Evolutionary conservation across 2,797 vertebrate species (phyloP).

Genomic region (Sternarchorhynchus goeldii): DNA sequence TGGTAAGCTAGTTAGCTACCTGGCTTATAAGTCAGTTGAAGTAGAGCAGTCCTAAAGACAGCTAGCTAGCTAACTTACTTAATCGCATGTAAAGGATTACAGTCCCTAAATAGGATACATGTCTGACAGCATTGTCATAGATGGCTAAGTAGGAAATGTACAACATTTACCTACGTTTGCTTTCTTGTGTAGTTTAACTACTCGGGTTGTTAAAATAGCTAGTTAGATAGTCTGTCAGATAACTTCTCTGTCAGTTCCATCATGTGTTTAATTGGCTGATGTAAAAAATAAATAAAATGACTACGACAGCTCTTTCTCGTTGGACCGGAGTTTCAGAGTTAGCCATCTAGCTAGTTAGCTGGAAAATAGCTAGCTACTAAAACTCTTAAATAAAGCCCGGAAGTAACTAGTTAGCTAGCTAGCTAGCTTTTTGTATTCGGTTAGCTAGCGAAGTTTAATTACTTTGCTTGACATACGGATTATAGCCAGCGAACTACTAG

Average conservation of each 20-base stretch:
- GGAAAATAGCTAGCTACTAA: constrained; percentile 13
- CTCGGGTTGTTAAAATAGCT: not conserved
- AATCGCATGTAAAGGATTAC: not conserved
- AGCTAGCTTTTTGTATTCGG: constrained; percentile 16
- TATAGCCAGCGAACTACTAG: not conserved
- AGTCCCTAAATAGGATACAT: too few relatives aligned
- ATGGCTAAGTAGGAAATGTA: not conserved
- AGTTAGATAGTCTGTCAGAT: too few relatives aligned
- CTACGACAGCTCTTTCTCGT: not conserved
- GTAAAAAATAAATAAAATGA: not conserved
- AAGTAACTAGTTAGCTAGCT: constrained; percentile 36
- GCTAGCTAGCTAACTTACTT: not conserved
- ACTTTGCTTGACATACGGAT: constrained; percentile 2
- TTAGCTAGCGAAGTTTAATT: not conserved
- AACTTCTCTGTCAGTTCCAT: too few relatives aligned
- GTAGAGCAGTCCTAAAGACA: not conserved
- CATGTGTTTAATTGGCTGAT: not conserved
- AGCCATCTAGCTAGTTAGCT: constrained; percentile 1
- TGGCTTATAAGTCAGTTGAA: not conserved
- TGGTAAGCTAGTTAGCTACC: too few relatives aligned
- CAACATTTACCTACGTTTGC: not conserved
- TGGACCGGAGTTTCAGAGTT: constrained; percentile 16
- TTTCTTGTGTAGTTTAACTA: not conserved
- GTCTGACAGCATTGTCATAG: constrained; percentile 26
- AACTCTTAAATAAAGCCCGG: constrained; percentile 44